Evolutionary conservation across 2,113 vertebrate genomes (phyloP).

Genomic region (Plecotus auritus): DNA sequence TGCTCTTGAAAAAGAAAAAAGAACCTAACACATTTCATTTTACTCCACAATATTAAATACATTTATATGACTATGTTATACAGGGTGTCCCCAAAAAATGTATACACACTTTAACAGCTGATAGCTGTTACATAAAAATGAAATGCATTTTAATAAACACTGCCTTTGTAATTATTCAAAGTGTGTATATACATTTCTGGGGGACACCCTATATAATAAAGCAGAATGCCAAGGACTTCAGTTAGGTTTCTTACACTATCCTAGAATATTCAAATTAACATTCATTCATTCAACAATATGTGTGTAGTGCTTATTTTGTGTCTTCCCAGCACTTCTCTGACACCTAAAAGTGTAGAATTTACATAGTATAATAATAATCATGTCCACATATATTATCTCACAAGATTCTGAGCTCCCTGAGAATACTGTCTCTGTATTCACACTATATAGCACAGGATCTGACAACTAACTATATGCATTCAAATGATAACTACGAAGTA

Average conservation of each 20-base stretch:
- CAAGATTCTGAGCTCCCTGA: background rate
- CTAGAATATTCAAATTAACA: background rate
- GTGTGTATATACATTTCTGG: too few relatives aligned
- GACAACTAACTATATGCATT: background rate
- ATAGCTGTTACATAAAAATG: too few relatives aligned
- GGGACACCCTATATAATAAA: background rate
- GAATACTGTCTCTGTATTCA: background rate
- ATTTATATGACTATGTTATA: background rate
- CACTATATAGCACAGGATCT: background rate
- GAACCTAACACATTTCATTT: background rate
- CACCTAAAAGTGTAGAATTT: background rate
- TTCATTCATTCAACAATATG: background rate
- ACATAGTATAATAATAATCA: background rate
- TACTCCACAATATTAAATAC: background rate
- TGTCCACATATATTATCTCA: background rate
- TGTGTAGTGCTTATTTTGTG: background rate
- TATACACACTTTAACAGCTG: too few relatives aligned
- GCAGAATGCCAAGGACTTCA: background rate
- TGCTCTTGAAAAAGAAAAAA: background rate
- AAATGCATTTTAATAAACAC: too few relatives aligned
- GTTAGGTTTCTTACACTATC: background rate
- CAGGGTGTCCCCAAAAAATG: too few relatives aligned
- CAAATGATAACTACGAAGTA: background rate
- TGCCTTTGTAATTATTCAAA: too few relatives aligned
- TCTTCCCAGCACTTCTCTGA: background rate